Evolutionary conservation across 2,797 vertebrate genomes (phyloP), one percentile per base, ranked within the genome.

Genomic region (Protosalanx chinensis): DNA sequence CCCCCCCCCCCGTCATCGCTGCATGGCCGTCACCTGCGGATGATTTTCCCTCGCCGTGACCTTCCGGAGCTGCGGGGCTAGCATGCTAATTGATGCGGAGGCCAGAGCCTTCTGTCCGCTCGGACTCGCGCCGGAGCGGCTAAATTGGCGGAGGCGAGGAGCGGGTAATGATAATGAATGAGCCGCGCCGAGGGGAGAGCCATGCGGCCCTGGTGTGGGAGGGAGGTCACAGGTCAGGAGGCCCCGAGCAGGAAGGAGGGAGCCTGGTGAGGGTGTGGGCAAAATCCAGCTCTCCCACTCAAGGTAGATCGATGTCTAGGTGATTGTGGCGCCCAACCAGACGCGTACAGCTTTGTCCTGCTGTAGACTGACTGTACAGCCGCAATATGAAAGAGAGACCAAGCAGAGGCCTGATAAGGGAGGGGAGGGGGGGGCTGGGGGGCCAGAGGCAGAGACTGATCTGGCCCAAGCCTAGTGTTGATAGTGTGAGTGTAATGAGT

Each of bases 111-210:
- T 7, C 10, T 33, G 3, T 33, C 33, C 33, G 5, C 33, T 5
- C 33, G 33, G 33, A 33, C 33, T 41, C 37, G 2, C 37, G 12
- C 37, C 10, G 37, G 37, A 41, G 10, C 37, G 58, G 46, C 66
- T 78, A 57, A 80, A 84, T 78, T 58, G 64, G 64, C 78, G 74
- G 68, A 3, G 61, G 72, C 69, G 72, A 80, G 67, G 2, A 15
- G 64, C 27, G 63, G 0, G 10, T 33, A 13, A 67, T 68, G 59
- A 60, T 18, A 72, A 76, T 67, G 67, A 51, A 67, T 57, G 71
- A 49, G 37, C 37, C 37, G 10, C 0, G 37, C 37, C 12, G 37
- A 41, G 37, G 56, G 70, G 6, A 41, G 3, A 7, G 37, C 37
- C 37, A 41, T 7, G 10, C 35, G 35, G 37, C 37, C 8, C 61